Evolutionary conservation across 2,797 vertebrate species (phyloP), one percentile per base, ranked within the genome.

Genomic region (Arrhamphus sclerolepis): DNA sequence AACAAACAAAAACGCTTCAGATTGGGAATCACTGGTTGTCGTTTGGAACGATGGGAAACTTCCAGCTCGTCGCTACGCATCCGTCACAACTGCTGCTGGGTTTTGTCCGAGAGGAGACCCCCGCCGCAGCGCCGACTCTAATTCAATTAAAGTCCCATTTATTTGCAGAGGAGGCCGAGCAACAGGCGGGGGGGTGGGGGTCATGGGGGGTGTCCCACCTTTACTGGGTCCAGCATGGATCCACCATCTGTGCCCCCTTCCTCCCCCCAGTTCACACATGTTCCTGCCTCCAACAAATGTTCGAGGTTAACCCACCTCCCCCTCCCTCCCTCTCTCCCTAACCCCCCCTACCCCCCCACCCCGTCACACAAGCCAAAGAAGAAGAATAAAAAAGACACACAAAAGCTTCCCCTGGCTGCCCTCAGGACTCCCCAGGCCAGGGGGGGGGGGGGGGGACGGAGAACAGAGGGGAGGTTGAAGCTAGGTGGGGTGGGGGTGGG

Each of bases 71-170:
- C 34, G 34, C 34, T 13, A 16, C 34, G 34, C 34, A 38, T 66
- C 68, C 14, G 26, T 76, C 55, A 44, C 24, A 62, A 31, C 28
- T 9, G 48, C 75, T 1, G 44, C 68, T 56, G 61, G 78, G 93
- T 94, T 94, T 94, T 92, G 93, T 94, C 95, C 92, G 89, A 79
- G 92, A 94, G 93, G 93, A 81, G 77, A 72, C 93, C 90, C 91
- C 91, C 90, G 85, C 93, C 92, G 94, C 94, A 93, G 93, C 94
- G 1, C 92, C 90, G 94, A 92, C 93, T 95, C 93, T 97, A 97
- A 98, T 97, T 98, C 94, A 97, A 98, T 98, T 98, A 98, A 97
- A 96, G 92, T 93, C 93, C 92, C 93, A 94, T 98, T 96, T 97
- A 96, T 96, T 96, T 96, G 94, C 92, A 21, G 73, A 91, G 92